A percentile compares a stretch with the other conserved stretches of the same genome.
phyloP scores from a whole-genome alignment of 2,888 invertebrate genomes.

The Dioctria linearis region DNA sequence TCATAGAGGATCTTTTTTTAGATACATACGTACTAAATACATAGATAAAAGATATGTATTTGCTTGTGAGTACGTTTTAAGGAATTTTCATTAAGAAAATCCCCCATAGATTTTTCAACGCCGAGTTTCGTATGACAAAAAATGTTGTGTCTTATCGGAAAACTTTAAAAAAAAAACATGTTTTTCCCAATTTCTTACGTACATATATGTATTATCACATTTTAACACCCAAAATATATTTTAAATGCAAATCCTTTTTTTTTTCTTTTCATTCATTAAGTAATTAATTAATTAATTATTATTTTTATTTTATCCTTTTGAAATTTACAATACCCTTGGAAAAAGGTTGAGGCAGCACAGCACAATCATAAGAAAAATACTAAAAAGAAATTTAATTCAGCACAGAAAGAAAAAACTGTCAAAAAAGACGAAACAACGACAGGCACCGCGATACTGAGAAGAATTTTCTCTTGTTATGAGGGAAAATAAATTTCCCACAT shows the following conservation, averaged over 20 bases:
- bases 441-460: slow-evolving; percentile 57
- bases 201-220: too few species aligned
- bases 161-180: background rate
- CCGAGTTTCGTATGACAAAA: too few species aligned
- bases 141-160: too few species aligned
- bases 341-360: too few species aligned
- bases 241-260: background rate
- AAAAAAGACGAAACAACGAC: slow-evolving; percentile 55
- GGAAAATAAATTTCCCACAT: slow-evolving; percentile 54
- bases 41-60: background rate
- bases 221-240: slow-evolving; percentile 6
- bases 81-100: slow-evolving; percentile 34
- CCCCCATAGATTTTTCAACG: slow-evolving; percentile 7
- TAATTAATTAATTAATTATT: too few species aligned
- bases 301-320: too few species aligned
- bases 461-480: slow-evolving; percentile 45
- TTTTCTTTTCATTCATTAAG: background rate
- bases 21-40: too few species aligned
- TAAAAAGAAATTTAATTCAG: slow-evolving; percentile 19
- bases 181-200: too few species aligned
- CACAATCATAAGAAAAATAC: too few species aligned
- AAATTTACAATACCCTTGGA: slow-evolving; percentile 10
- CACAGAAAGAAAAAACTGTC: slow-evolving; percentile 42
- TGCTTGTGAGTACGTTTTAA: slow-evolving; percentile 4
- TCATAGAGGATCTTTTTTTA: background rate